Percentiles rank a stretch among this genome's conserved stretches.
These are phyloP conservation scores for Maconellicoccus hirsutus DNA, from an alignment of 1,140 invertebrate genomes.

Conservation along the genomic window DNA sequence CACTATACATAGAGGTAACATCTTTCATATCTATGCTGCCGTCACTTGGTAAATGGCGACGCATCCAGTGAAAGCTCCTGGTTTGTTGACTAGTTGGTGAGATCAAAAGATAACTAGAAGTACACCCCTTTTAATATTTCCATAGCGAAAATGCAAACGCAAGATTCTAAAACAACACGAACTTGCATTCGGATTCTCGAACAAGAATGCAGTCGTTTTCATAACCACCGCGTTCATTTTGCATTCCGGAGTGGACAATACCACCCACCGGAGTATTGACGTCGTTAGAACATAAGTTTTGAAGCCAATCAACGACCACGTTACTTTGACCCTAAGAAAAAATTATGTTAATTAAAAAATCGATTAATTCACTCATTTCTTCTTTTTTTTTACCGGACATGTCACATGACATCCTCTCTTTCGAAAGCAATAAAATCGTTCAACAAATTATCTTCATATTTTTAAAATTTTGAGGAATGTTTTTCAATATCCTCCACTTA, in stretches of 20 bases:
- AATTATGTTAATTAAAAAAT: slow-evolving; percentile 12
- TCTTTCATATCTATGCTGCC: slow-evolving; percentile 75
- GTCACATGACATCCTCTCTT: neutral
- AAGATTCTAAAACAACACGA: neutral
- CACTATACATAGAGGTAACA: slow-evolving; percentile 83
- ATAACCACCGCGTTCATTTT: slow-evolving; percentile 88
- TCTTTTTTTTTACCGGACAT: too few relatives aligned
- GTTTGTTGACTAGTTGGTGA: slow-evolving; percentile 96
- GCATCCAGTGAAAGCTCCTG: slow-evolving; percentile 83
- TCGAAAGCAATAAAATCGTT: neutral
- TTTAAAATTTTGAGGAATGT: neutral
- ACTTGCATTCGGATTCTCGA: slow-evolving; percentile 26
- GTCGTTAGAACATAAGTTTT: slow-evolving; percentile 92
- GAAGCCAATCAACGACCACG: slow-evolving; percentile 81
- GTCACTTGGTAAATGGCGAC: slow-evolving; percentile 65
- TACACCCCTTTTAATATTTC: neutral
- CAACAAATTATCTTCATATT: neutral
- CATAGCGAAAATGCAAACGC: neutral
- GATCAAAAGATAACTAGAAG: slow-evolving; percentile 91
- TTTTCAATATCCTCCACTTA: slow-evolving; percentile 33
- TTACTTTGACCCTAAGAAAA: slow-evolving; percentile 56
- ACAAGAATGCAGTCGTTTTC: slow-evolving; percentile 96
- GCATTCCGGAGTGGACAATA: slow-evolving; percentile 97
- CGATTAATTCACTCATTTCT: too few relatives aligned
- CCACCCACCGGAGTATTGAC: slow-evolving; percentile 90